Evolutionary conservation across 2,113 vertebrate genomes (phyloP).

Genomic region (Hemiscyllium ocellatum): DNA sequence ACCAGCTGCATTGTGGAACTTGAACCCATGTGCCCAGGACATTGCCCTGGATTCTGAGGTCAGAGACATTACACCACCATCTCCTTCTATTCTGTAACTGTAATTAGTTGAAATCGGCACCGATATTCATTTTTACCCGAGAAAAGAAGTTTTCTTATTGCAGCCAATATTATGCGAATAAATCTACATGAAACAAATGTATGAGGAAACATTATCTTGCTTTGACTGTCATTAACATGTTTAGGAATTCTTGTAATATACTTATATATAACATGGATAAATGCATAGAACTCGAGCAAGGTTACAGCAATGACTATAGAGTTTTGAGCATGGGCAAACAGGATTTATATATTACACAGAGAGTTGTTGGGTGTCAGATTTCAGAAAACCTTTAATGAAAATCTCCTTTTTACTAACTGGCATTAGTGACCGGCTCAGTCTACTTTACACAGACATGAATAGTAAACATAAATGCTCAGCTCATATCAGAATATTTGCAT

Average conservation of each 20-base stretch:
- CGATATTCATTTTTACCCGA: neutral
- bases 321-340: neutral
- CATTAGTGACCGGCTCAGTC: neutral
- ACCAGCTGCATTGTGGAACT: too few species aligned
- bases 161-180: neutral
- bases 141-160: neutral
- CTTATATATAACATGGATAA: neutral
- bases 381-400: neutral
- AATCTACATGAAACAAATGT: neutral
- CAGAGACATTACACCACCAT: too few species aligned
- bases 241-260: neutral
- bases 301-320: neutral
- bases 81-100: neutral
- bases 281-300: neutral
- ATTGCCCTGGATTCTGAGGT: too few species aligned
- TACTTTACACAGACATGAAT: neutral
- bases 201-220: neutral
- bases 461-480: neutral
- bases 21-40: too few species aligned
- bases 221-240: neutral
- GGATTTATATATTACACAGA: neutral
- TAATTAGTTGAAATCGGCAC: neutral
- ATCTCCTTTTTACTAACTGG: neutral
- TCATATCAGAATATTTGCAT: neutral
- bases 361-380: neutral